Evolutionary conservation across 2,888 invertebrate genomes (phyloP).

Genomic region (Clanis bilineata): DNA sequence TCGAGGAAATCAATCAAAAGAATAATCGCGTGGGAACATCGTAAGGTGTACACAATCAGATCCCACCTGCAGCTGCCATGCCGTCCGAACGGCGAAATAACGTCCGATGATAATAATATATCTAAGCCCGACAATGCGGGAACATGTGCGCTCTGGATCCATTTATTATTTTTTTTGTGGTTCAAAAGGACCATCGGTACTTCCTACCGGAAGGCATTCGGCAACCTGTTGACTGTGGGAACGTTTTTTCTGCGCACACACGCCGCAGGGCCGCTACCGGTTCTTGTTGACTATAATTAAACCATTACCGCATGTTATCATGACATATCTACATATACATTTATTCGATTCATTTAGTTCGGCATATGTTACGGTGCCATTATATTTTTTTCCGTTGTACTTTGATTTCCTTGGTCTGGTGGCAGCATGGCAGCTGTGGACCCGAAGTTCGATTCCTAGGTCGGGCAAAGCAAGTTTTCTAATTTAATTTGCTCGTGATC

Average conservation of each 20-base stretch:
- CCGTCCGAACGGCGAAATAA: slow-evolving; percentile 45
- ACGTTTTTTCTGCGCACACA: slow-evolving; percentile 60
- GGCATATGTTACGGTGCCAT: background rate
- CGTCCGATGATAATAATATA: slow-evolving; percentile 63
- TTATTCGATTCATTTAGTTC: background rate
- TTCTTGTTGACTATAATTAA: slow-evolving; percentile 39
- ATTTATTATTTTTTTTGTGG: slow-evolving; percentile 56
- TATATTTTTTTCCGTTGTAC: background rate
- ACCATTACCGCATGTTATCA: slow-evolving; percentile 39
- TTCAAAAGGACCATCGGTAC: slow-evolving; percentile 70
- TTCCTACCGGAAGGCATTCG: slow-evolving; percentile 79
- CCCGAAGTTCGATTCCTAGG: too few species aligned
- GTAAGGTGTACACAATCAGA: slow-evolving; percentile 58
- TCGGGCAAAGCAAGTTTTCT: too few species aligned
- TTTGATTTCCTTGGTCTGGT: background rate
- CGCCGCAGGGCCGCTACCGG: slow-evolving; percentile 53
- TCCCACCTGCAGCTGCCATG: too few species aligned
- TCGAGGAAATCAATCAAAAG: slow-evolving; percentile 44
- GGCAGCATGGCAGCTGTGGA: too few species aligned
- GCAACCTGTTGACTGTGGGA: slow-evolving; percentile 78
- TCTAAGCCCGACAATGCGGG: slow-evolving; percentile 40
- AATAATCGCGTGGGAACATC: slow-evolving; percentile 59
- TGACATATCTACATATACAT: slow-evolving; percentile 25
- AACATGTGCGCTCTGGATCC: slow-evolving; percentile 66
- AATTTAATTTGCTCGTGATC: too few species aligned